Base-by-base conservation (phyloP, 2,888 invertebrate species). In the Melanostoma mellinum region DNA sequence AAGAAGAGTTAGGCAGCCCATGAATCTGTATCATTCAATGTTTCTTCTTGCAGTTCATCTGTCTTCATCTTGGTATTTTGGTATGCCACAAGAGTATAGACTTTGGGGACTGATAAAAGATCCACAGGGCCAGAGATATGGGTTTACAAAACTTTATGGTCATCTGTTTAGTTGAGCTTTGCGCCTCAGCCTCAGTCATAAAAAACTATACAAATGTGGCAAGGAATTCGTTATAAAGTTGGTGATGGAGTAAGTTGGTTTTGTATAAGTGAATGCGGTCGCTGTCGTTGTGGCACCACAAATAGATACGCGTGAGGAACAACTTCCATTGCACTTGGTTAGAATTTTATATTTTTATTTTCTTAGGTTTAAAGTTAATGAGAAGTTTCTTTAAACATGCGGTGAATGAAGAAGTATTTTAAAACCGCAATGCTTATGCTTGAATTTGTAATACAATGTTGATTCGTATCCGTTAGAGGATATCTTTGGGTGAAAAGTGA, bases 101-200 rank as follows among this genome's bases (percentile, higher is more conserved):
- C 20, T 20, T 20, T 20, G 20, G 20, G 20, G 20, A 20, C 20
- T 20, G 20, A 20, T 20, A 20, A 20, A 46, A 53, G 6, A 69
- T 20, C 20, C 20, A 55, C 48, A 53, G 20, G 8, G 42, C 52
- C 46, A 20, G 20, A 40, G 35, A 35, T 48, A 77, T 71, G 69
- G 46, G 56, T 20, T 77, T 77, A 77, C 58, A 68, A 76, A 76
- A 69, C 60, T 76, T 69, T 69, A 76, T 52, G 76, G 76, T 77
- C 69, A 77, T 77, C 76, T 77, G 76, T 42, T 77, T 77, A 77
- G 76, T 77, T 20, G 42, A 71, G 63, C 69, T 69, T 69, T 56
- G 35, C 76, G 50, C 76, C 55, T 71, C 32, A 63, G 50, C 76
- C 55, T 71, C 32, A 63, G 56, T 63, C 56, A 71, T 63, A 71